Evolutionary conservation across 2,797 vertebrate genomes (phyloP).

Genomic region (Micrastur ruficollis): DNA sequence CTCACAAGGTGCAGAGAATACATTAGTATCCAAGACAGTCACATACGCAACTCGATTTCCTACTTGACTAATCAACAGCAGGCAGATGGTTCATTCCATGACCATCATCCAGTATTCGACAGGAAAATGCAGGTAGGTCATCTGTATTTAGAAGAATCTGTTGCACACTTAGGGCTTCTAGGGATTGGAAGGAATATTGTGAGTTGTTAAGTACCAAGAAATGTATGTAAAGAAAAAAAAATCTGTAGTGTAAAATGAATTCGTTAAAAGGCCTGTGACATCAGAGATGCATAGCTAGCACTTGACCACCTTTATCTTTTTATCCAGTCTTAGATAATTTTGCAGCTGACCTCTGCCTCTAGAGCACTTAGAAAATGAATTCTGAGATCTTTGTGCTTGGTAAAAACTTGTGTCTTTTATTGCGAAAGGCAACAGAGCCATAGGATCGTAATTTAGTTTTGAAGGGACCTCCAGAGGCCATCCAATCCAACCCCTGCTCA

Average conservation of each 20-base stretch:
- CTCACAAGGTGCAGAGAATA: conserved; percentile 54
- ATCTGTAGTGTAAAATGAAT: not conserved
- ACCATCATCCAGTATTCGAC: conserved; percentile 64
- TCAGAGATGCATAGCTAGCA: not conserved
- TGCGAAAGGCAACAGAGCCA: not conserved
- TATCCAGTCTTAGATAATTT: not conserved
- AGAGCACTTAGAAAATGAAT: not conserved
- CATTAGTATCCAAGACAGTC: conserved; percentile 44
- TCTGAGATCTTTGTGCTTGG: not conserved
- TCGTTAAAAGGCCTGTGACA: not conserved
- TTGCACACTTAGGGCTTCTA: not conserved
- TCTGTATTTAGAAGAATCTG: not conserved
- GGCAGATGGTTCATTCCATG: conserved; percentile 50
- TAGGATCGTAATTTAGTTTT: not conserved
- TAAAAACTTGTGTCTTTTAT: not conserved
- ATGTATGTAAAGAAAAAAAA: not conserved
- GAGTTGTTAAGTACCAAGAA: not conserved
- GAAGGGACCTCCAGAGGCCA: not conserved
- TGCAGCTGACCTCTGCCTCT: not conserved
- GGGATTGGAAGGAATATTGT: not conserved
- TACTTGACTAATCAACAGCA: conserved; percentile 70
- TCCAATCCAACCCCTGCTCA: not conserved
- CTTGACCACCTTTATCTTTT: not conserved
- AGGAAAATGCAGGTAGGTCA: conserved; percentile 69
- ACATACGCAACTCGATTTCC: conserved; percentile 58